These are phyloP conservation scores for Spodoptera exigua DNA, from an alignment of 2,888 invertebrate species.

Conservation along the genomic window DNA sequence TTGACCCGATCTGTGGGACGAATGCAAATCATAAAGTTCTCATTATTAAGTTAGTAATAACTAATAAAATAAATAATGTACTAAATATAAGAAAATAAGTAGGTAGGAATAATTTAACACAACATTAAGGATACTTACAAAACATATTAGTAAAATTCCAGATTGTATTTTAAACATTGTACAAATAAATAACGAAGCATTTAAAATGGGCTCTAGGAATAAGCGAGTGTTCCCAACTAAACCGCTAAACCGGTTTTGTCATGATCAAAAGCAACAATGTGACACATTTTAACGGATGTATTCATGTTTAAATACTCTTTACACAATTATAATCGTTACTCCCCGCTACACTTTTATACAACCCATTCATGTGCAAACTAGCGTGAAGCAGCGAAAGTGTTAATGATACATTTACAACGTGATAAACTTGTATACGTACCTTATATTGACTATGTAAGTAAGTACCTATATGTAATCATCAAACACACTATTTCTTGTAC, in stretches of 20 bases:
- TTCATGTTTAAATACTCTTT: constrained; percentile 45
- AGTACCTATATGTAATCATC: too few relatives aligned
- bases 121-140: constrained; percentile 59
- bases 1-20: constrained; percentile 76
- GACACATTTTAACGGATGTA: constrained; percentile 20
- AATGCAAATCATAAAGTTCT: constrained; percentile 30
- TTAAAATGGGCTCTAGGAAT: too few relatives aligned
- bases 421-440: too few relatives aligned
- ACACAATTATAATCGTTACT: constrained; percentile 33
- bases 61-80: not conserved
- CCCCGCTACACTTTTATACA: constrained; percentile 40
- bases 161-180: constrained; percentile 67
- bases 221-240: too few relatives aligned
- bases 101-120: constrained; percentile 10
- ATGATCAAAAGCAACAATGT: constrained; percentile 24
- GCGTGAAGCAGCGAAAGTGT: constrained; percentile 63
- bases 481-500: too few relatives aligned
- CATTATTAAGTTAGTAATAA: constrained; percentile 4
- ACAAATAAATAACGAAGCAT: not conserved
- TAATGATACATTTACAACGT: constrained; percentile 16
- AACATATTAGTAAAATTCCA: constrained; percentile 68
- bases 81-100: too few relatives aligned
- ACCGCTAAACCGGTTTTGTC: not conserved
- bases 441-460: too few relatives aligned
- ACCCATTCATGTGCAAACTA: constrained; percentile 59